Conservation (phyloP, 2,888 invertebrate species). For the Ditylenchus weischeri region DNA sequence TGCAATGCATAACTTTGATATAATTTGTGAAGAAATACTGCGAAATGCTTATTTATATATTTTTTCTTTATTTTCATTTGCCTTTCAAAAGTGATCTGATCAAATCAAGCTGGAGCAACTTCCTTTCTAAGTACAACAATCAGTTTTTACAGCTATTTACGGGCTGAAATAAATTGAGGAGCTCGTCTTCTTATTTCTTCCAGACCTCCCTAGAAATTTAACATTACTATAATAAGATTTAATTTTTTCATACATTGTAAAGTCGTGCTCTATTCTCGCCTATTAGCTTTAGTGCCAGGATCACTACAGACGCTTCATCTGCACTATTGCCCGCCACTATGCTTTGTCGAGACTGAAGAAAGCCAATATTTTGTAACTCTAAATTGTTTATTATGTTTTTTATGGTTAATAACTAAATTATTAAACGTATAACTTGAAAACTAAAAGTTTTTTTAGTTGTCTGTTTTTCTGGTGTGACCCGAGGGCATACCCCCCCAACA, state of each 20-base stretch:
- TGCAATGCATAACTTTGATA: too few relatives aligned
- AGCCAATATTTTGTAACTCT: constrained; percentile 31
- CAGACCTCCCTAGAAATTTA: constrained; percentile 7
- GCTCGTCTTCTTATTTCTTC: constrained; percentile 11
- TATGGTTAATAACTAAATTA: neutral
- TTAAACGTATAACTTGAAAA: neutral
- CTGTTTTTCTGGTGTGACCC: too few relatives aligned
- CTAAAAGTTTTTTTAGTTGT: neutral
- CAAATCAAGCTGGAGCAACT: too few relatives aligned
- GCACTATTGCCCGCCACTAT: constrained; percentile 34
- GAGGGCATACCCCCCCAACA: too few relatives aligned
- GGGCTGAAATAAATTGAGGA: constrained; percentile 2
- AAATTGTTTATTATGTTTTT: constrained; percentile 12
- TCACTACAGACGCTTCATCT: constrained; percentile 32
- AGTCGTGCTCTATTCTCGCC: constrained; percentile 26
- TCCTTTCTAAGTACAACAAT: too few relatives aligned
- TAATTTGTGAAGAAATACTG: too few relatives aligned
- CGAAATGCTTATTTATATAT: too few relatives aligned
- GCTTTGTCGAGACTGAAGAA: constrained; percentile 27
- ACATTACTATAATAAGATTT: neutral
- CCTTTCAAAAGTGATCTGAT: too few relatives aligned
- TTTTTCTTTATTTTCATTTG: too few relatives aligned
- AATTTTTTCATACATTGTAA: constrained; percentile 55
- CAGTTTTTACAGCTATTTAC: neutral
- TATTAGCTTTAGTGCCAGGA: constrained; percentile 31